phyloP scores from a whole-genome alignment of 2,888 invertebrate genomes.

The Hesperia comma region DNA sequence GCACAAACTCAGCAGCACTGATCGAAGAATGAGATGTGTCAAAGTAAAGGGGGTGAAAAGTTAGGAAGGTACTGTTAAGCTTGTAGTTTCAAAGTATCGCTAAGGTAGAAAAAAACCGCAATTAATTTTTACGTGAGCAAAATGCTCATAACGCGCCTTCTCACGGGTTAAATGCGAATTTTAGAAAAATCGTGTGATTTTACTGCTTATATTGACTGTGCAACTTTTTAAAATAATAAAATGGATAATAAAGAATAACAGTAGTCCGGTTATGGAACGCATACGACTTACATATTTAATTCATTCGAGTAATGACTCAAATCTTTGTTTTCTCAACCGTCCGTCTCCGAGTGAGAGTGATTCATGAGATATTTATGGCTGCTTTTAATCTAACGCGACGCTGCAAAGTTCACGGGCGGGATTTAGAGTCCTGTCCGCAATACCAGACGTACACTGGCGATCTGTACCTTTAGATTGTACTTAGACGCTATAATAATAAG shows the following conservation, averaged over 20 bases:
- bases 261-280: conserved; percentile 9
- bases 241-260: not conserved
- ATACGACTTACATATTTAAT: conserved; percentile 14
- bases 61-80: too few relatives aligned
- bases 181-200: too few relatives aligned
- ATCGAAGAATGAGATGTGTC: too few relatives aligned
- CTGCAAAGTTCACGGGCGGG: conserved; percentile 47
- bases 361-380: conserved; percentile 35
- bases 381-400: conserved; percentile 42
- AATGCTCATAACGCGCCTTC: too few relatives aligned
- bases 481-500: not conserved
- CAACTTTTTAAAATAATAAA: too few relatives aligned
- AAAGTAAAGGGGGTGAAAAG: too few relatives aligned
- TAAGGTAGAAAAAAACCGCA: too few relatives aligned
- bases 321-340: conserved; percentile 27
- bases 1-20: too few relatives aligned
- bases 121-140: too few relatives aligned
- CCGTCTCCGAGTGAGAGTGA: conserved; percentile 24
- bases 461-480: not conserved
- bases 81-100: too few relatives aligned
- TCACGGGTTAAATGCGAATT: too few relatives aligned
- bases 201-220: too few relatives aligned
- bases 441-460: not conserved
- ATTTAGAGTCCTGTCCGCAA: conserved; percentile 19
- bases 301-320: conserved; percentile 13